Evolutionary conservation across 2,113 vertebrate genomes (phyloP).

Genomic region (Etheostoma spectabile): DNA sequence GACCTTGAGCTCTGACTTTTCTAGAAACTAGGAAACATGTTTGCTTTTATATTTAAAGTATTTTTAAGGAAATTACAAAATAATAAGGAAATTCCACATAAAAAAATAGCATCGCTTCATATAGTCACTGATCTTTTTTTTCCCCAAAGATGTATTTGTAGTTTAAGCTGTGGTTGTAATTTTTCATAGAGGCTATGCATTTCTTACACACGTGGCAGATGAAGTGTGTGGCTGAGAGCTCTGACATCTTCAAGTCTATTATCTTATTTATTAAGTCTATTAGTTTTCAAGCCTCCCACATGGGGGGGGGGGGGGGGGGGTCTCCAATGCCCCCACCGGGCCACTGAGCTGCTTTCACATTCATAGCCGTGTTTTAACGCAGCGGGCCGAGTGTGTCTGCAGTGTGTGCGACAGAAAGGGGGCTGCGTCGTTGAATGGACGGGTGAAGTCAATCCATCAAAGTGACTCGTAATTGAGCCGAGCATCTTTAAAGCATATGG

Average conservation of each 20-base stretch:
- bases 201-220: not conserved
- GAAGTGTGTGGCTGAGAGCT: slow-evolving; percentile 81
- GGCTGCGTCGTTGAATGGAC: slow-evolving; percentile 87
- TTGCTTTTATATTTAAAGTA: not conserved
- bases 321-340: slow-evolving; percentile 22
- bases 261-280: slow-evolving; percentile 73
- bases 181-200: too few species aligned
- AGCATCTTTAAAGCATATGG: slow-evolving; percentile 93
- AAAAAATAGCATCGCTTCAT: not conserved
- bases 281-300: slow-evolving; percentile 57
- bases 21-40: not conserved
- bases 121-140: too few species aligned
- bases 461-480: slow-evolving; percentile 95
- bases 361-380: slow-evolving; percentile 91
- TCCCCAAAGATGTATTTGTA: too few species aligned
- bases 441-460: slow-evolving; percentile 96
- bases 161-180: too few species aligned
- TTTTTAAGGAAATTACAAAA: not conserved
- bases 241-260: slow-evolving; percentile 81
- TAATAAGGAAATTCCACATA: not conserved
- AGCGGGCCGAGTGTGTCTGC: slow-evolving; percentile 77
- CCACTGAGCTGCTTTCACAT: slow-evolving; percentile 87
- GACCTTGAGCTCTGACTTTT: not conserved
- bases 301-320: not conserved
- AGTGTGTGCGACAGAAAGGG: slow-evolving; percentile 73